Conservation (phyloP, 2,888 invertebrate species). For the Mantis religiosa region DNA sequence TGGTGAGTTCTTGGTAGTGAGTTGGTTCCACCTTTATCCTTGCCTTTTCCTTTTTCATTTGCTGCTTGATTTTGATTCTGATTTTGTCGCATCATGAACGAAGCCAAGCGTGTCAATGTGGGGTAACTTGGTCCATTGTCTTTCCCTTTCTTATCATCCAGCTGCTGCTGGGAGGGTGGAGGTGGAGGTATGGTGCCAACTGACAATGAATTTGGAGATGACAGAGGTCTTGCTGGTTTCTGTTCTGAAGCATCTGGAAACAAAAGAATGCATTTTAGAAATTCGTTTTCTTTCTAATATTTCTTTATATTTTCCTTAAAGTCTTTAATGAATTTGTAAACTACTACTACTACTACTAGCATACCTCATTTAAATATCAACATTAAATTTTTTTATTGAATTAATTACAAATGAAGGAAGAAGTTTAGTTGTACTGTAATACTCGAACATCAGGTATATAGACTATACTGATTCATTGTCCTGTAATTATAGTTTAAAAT, state of each 20-base stretch:
- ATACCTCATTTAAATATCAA: no score
- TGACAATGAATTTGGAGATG: slow-evolving; percentile 42
- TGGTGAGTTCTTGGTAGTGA: slow-evolving; percentile 57
- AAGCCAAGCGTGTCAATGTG: slow-evolving; percentile 66
- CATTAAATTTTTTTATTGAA: no score
- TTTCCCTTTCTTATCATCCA: slow-evolving; percentile 48
- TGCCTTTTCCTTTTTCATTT: slow-evolving; percentile 14
- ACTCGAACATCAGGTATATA: no score
- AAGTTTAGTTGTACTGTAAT: no score
- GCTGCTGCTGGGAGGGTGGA: background rate
- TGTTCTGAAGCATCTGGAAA: background rate
- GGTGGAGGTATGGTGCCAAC: background rate
- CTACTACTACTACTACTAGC: background rate
- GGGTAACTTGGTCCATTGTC: slow-evolving; percentile 50
- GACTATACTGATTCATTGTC: no score
- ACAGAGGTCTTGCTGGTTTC: slow-evolving; percentile 49
- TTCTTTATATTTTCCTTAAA: background rate
- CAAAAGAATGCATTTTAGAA: background rate
- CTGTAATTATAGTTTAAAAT: no score
- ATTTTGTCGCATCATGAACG: slow-evolving; percentile 51
- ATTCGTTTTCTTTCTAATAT: background rate
- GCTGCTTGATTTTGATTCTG: slow-evolving; percentile 54
- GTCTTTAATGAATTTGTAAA: background rate
- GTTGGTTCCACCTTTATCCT: slow-evolving; percentile 52
- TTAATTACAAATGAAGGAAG: no score